Base-by-base conservation (phyloP, 2,113 vertebrate species). In the Toxotes jaculatrix region DNA sequence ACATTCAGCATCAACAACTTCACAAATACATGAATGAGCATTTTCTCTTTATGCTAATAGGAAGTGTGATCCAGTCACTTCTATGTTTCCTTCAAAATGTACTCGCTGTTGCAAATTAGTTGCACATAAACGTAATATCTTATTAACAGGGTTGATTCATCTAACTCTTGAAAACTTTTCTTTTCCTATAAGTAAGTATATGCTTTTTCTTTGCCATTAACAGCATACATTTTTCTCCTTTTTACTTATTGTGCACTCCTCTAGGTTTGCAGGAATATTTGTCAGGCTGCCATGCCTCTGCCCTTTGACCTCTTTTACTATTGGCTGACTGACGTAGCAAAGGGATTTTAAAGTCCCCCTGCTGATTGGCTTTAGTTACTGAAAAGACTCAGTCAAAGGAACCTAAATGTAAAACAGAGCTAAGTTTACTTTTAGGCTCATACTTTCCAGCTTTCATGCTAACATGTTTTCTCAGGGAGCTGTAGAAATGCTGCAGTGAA, bases 231-330 rank as follows among this genome's bases (percentile, higher is more conserved):
- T 9, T 60, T 36, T 3, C 23, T 47, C 13, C 36, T n/a, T 19
- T 55, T 23, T 10, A 55, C 51, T 55, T 55, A 21, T 55, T 17
- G 2, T 42, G 53, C 34, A 40, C 5, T n/a, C n/a, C 21, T 59
- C 7, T 4, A 1, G 4, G 5, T 53, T 49, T 53, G 21, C 16
- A n/a, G 16, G n/a, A 14, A 27, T 31, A 62, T 68, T 27, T 23
- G 17, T 53, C 13, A 60, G 7, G 4, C 3, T 34, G 31, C 32
- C 43, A 8, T 45, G 38, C 19, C 40, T 69, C 57, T 74, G 69
- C 56, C 49, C n/a, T 74, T 27, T 70, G 23, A 74, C 56, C 8
- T 47, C 1, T 68, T n/a, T 68, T 53, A 34, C 43, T 21, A 17
- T 7, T 42, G 45, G 23, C 27, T 32, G 32, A 34, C 27, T 23